These are phyloP conservation scores for Xanthia togata DNA, from an alignment of 2,888 invertebrate genomes.

Conservation along the genomic window DNA sequence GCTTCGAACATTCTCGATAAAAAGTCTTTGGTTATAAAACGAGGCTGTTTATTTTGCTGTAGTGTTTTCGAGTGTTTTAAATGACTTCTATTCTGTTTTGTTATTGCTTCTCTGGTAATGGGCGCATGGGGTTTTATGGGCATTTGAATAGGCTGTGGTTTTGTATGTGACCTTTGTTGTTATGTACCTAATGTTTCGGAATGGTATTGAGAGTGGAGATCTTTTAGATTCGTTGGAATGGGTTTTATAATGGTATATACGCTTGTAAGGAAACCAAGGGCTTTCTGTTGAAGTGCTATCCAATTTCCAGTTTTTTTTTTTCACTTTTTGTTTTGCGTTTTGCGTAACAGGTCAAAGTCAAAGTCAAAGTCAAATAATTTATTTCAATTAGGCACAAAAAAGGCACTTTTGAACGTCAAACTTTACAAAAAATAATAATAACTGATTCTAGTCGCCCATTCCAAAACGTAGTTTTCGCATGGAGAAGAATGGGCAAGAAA, in stretches of 20 bases:
- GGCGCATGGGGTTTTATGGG: constrained; percentile 55
- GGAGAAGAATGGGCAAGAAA: no score
- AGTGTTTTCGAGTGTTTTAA: constrained; percentile 61
- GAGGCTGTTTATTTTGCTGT: constrained; percentile 51
- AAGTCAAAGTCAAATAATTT: no score
- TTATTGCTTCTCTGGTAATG: constrained; percentile 51
- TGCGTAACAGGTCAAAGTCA: no score
- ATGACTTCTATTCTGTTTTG: constrained; percentile 48
- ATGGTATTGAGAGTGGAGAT: constrained; percentile 31
- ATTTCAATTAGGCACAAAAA: no score
- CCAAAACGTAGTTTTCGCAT: no score
- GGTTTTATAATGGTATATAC: constrained; percentile 1
- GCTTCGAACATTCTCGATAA: constrained; percentile 51
- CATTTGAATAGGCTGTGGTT: constrained; percentile 47
- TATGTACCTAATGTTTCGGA: constrained; percentile 29
- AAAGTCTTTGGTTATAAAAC: constrained; percentile 52
- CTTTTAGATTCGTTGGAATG: constrained; percentile 22
- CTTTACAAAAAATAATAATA: no score
- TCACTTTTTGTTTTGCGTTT: not conserved
- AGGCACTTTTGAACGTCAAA: no score
- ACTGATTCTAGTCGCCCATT: no score
- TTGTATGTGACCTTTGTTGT: constrained; percentile 40
- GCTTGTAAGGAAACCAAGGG: not conserved
- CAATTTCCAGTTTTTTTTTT: constrained; percentile 9
- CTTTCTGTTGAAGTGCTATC: not conserved